phyloP scores from a whole-genome alignment of 2,113 vertebrate genomes.

The Brienomyrus brachyistius region DNA sequence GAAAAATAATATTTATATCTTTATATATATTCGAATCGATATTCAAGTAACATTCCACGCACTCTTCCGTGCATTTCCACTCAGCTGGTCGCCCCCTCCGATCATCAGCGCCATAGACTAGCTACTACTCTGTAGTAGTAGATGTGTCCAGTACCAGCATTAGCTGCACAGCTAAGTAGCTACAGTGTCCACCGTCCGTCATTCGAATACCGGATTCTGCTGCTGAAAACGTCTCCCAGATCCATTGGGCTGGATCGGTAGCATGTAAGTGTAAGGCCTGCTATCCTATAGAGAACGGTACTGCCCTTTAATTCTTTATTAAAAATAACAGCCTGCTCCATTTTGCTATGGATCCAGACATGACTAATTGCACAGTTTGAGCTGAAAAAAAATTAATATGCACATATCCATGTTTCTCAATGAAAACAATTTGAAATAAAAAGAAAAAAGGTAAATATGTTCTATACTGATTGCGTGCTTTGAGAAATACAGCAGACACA shows the following conservation, averaged over 20 bases:
- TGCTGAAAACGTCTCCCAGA: not conserved
- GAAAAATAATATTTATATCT: constrained; percentile 26
- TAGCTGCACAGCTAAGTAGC: not conserved
- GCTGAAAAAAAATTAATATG: not conserved
- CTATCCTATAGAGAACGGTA: not conserved
- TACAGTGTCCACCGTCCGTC: not conserved
- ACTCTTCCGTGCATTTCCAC: not conserved
- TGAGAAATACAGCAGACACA: not conserved
- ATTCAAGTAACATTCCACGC: constrained; percentile 29
- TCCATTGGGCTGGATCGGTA: not conserved
- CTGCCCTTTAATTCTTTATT: not conserved
- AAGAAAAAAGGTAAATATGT: not conserved
- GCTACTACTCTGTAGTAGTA: not conserved
- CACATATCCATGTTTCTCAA: not conserved
- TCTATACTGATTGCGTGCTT: not conserved
- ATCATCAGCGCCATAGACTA: not conserved
- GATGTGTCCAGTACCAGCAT: not conserved
- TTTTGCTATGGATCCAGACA: not conserved
- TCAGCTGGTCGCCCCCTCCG: not conserved
- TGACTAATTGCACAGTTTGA: not conserved
- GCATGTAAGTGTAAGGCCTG: not conserved
- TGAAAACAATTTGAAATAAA: not conserved
- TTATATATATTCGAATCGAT: constrained; percentile 25
- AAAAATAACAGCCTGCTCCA: not conserved
- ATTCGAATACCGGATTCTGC: not conserved